Evolutionary conservation across 2,113 vertebrate species (phyloP), one percentile per base, ranked within the genome.

Genomic region (Onychostruthus taczanowskii): DNA sequence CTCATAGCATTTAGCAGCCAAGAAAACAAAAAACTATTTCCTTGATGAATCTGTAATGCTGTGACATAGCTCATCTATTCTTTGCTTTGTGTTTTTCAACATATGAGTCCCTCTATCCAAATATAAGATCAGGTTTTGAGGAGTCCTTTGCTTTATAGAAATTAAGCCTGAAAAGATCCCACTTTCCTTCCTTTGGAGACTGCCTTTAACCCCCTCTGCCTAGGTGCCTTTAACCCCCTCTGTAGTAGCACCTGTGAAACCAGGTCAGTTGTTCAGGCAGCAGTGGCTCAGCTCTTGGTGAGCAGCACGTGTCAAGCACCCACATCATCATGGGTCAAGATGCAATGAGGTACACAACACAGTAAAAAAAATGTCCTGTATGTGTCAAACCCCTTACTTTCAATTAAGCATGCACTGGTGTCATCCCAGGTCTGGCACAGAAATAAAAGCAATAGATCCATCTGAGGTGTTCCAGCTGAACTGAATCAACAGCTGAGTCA

Each of bases 221-320:
- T 2, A 15, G n/a, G 22, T 47, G 12, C 46, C 41, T 70, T 35
- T 39, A n/a, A 28, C 11, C 31, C 30, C 7, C 31, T 73, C 24
- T 58, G 50, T 3, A 18, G 23, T 21, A 59, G 21, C 52, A 28
- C 9, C 28, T 59, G 47, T 28, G 63, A 33, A 30, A 8, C 33
- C 46, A 79, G 17, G n/a, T 6, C 68, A 80, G 69, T 8, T 58
- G 19, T 20, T 49, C 1, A 12, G n/a, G 74, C 35, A 74, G 20
- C 68, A 33, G 28, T 2, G 33, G 35, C 58, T 83, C 43, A 61
- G 4, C 10, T 56, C 75, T 19, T 3, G 17, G 24, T 10, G 31
- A 87, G 59, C 46, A 55, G 53, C 9, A 1, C 0, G 3, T 3
- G 12, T 2, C 44, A 20, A 39, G 31, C 3, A 37, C 10, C 22